Base-by-base conservation (phyloP, 1,140 invertebrate genomes). In the Teleopsis dalmanni region DNA sequence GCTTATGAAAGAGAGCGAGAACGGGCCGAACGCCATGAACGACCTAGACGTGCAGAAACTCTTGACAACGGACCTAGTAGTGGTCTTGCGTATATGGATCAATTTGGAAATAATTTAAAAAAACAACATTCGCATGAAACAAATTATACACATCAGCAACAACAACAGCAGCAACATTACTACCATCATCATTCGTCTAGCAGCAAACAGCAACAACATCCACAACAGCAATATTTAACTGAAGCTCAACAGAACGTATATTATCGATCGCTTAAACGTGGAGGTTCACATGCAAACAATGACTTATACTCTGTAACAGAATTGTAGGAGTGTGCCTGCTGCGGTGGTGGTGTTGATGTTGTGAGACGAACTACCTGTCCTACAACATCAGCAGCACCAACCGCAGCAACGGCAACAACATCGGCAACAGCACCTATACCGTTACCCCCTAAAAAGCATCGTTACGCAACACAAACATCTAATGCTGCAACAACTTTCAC, bases 321-420 rank as follows among this genome's bases (percentile, higher is more conserved):
- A 44, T 70, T 70, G 67, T 70, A 70, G 66, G 66, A 69, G 52
- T 69, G 66, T 58, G 64, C 65, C 60, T 70, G 67, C 62, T 70
- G 67, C 62, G 68, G 66, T 55, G 67, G 67, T 54, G 66, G 67
- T 53, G 66, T 68, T 55, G 66, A 69, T 69, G 60, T 69, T 52
- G 60, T 65, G 59, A 60, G 65, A 35, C 58, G 65, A 51, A 25
- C 42, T 25, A 45, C 51, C 36, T 44, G 42, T 23, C 23, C 41
- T 35, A 43, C 43, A 42, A 38, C 54, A 45, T 47, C 54, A 18
- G 38, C 43, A 22, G 25, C 51, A 21, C 18, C 48, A 43, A 42
- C 41, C 47, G 42, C 40, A 55, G 19, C 38, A 53, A 49, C 33
- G 46, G 53, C 48, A 18, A 27, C 52, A 48, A 23, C 48, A 49